Evolutionary conservation across 2,113 vertebrate species (phyloP).

Genomic region (Calypte anna): DNA sequence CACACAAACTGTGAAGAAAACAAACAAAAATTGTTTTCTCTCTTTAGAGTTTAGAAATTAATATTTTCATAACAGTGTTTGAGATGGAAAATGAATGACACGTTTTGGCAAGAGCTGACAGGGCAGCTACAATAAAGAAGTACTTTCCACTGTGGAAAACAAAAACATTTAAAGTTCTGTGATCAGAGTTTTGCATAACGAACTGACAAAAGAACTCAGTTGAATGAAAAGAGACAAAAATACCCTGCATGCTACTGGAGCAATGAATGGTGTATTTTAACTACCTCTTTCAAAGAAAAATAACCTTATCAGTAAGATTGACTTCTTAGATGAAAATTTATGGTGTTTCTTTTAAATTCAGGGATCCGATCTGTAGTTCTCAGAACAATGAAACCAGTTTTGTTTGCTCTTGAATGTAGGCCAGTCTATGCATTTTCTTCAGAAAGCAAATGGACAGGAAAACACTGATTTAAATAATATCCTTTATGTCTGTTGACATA

Average conservation of each 20-base stretch:
- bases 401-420: slow-evolving; percentile 45
- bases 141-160: slow-evolving; percentile 42
- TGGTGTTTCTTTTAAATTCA: slow-evolving; percentile 33
- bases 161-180: slow-evolving; percentile 56
- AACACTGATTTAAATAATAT: slow-evolving; percentile 37
- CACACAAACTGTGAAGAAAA: slow-evolving; percentile 10
- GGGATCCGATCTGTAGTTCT: neutral
- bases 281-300: slow-evolving; percentile 15
- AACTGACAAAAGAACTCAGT: slow-evolving; percentile 49
- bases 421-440: slow-evolving; percentile 49
- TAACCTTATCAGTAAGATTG: neutral
- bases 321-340: slow-evolving; percentile 35
- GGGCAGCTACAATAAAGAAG: slow-evolving; percentile 13
- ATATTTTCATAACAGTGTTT: slow-evolving; percentile 8
- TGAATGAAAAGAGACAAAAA: slow-evolving; percentile 58
- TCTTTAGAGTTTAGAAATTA: slow-evolving; percentile 18
- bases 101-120: slow-evolving; percentile 52
- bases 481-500: slow-evolving; percentile 40
- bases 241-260: neutral
- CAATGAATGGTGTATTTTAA: slow-evolving; percentile 31
- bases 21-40: neutral
- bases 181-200: slow-evolving; percentile 36
- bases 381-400: slow-evolving; percentile 24
- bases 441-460: slow-evolving; percentile 61
- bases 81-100: slow-evolving; percentile 31